These are phyloP conservation scores for Tridacna gigas DNA, from an alignment of 2,888 invertebrate genomes.

Conservation along the genomic window DNA sequence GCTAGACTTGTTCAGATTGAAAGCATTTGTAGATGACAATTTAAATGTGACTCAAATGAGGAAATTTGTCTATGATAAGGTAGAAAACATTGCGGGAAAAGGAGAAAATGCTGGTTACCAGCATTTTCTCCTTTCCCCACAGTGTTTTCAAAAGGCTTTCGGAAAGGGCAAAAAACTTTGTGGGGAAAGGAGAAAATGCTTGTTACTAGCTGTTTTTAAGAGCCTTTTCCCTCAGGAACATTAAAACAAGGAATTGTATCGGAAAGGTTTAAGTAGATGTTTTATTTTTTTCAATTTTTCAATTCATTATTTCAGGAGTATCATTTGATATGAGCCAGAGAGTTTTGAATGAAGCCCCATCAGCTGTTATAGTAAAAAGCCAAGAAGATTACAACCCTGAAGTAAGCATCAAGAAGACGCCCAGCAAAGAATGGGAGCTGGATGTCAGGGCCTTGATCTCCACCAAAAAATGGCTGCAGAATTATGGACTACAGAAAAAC, in stretches of 20 bases:
- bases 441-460: constrained; percentile 80
- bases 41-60: too few relatives aligned
- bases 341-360: constrained; percentile 53
- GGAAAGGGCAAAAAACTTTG: too few relatives aligned
- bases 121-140: neutral
- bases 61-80: too few relatives aligned
- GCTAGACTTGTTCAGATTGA: too few relatives aligned
- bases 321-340: constrained; percentile 74
- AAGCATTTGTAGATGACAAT: too few relatives aligned
- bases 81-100: neutral
- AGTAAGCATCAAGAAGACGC: constrained; percentile 70
- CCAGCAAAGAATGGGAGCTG: constrained; percentile 80
- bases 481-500: constrained; percentile 82
- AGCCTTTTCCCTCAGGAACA: too few relatives aligned
- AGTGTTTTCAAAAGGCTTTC: neutral
- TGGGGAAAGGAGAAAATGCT: too few relatives aligned
- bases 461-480: constrained; percentile 82
- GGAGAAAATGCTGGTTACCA: neutral
- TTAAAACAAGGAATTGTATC: too few relatives aligned
- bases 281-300: neutral
- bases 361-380: constrained; percentile 48
- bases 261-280: too few relatives aligned
- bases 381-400: constrained; percentile 72
- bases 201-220: too few relatives aligned
- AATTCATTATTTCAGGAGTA: constrained; percentile 67